Evolutionary conservation across 2,888 invertebrate genomes (phyloP), one percentile per base, ranked within the genome.

Genomic region (Proisotoma minuta): DNA sequence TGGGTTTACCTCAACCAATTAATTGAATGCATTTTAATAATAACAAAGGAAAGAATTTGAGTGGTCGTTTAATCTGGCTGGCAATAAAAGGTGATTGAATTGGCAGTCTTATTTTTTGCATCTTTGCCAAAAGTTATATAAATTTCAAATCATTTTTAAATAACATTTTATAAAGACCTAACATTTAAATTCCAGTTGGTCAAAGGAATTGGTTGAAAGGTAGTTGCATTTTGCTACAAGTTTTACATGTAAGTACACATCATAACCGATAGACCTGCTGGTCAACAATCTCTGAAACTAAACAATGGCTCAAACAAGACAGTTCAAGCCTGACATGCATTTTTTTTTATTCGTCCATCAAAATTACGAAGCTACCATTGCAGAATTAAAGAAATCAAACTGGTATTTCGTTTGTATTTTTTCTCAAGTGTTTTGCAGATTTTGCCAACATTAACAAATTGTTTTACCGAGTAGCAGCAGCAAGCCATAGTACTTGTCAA

Each of bases 211-310:
- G n/a, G n/a, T n/a, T n/a, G n/a, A n/a, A n/a, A n/a, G n/a, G n/a
- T n/a, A n/a, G n/a, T n/a, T n/a, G n/a, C n/a, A n/a, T n/a, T n/a
- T n/a, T n/a, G n/a, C n/a, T n/a, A n/a, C n/a, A n/a, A n/a, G n/a
- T n/a, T n/a, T n/a, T n/a, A n/a, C n/a, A n/a, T n/a, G n/a, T n/a
- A n/a, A n/a, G n/a, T n/a, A n/a, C 49, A 49, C 23, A 20, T 49
- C 23, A 24, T 49, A 49, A 49, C 49, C 49, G 49, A 49, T 49
- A 49, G 49, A 49, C 49, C 49, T 49, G 49, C 49, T 34, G 34
- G 34, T 34, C 34, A 34, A 34, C 34, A 34, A 34, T 34, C 34
- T 34, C 34, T 34, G 8, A 34, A 34, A 8, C 34, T 34, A 34
- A 34, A 34, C 34, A 34, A 34, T 34, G 15, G 15, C 15, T 34